A percentile compares a stretch with the other conserved stretches of the same genome.
Evolutionary conservation across 2,797 vertebrate species (phyloP).

Genomic region (Tiaroga cobitis): DNA sequence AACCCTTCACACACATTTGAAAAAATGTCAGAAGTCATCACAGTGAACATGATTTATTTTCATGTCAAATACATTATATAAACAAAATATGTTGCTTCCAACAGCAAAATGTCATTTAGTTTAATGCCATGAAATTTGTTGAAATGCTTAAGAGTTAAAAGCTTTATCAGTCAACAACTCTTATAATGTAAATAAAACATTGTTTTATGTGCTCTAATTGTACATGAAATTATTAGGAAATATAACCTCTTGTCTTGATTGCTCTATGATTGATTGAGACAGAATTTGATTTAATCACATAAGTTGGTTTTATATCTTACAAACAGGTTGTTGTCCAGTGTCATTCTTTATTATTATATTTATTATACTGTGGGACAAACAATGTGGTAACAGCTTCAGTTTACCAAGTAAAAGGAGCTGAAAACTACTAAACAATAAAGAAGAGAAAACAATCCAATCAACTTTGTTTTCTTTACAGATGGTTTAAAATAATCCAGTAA

Average conservation of each 20-base stretch:
- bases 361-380: not conserved
- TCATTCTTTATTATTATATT: not conserved
- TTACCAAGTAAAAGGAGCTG: not conserved
- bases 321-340: not conserved
- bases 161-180: not conserved
- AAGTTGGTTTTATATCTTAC: no score
- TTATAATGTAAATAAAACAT: not conserved
- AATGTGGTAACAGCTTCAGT: not conserved
- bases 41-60: not conserved
- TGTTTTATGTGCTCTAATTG: not conserved
- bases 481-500: not conserved
- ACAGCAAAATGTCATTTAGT: not conserved
- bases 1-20: not conserved
- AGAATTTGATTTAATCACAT: not conserved
- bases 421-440: not conserved
- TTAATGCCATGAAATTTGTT: not conserved
- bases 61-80: not conserved
- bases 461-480: not conserved
- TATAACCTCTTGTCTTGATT: not conserved
- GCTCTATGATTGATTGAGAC: not conserved
- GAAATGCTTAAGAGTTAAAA: not conserved
- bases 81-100: not conserved
- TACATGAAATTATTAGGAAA: not conserved
- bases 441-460: not conserved
- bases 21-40: not conserved